Evolutionary conservation across 2,113 vertebrate genomes (phyloP).

Genomic region (Rhodinocichla rosea): DNA sequence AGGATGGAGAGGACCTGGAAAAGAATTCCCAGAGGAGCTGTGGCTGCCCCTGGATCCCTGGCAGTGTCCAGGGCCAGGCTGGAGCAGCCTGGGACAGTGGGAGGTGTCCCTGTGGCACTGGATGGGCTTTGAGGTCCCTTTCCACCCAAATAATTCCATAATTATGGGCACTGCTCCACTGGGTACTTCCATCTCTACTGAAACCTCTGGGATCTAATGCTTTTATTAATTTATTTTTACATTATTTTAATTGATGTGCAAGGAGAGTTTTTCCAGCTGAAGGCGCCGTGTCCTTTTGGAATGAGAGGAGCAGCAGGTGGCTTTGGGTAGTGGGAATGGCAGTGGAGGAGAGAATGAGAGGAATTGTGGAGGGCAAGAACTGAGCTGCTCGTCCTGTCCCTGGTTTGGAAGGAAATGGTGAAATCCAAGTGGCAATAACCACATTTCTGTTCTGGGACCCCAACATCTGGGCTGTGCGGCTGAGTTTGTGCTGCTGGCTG

Average conservation of each 20-base stretch:
- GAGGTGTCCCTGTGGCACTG: background rate
- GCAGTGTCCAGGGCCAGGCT: background rate
- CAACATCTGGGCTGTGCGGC: rapidly evolving
- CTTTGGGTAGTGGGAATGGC: too few relatives aligned
- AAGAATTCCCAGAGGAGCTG: background rate
- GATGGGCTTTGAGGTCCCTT: background rate
- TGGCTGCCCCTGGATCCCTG: background rate
- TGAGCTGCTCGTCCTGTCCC: background rate
- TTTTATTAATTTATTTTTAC: too few relatives aligned
- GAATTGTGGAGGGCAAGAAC: too few relatives aligned
- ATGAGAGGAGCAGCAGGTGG: too few relatives aligned
- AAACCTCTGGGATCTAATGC: too few relatives aligned
- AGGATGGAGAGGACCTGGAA: background rate
- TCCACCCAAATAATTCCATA: too few relatives aligned
- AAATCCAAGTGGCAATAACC: background rate
- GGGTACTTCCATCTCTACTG: background rate
- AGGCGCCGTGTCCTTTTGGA: too few relatives aligned
- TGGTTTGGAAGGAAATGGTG: background rate
- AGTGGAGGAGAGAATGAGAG: too few relatives aligned
- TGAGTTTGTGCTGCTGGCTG: background rate
- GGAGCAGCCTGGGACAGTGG: background rate
- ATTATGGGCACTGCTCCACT: too few relatives aligned
- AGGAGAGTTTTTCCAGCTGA: too few relatives aligned
- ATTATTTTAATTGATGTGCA: too few relatives aligned
- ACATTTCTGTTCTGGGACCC: background rate